phyloP scores from a whole-genome alignment of 1,140 invertebrate genomes.

The Cephus cinctus region DNA sequence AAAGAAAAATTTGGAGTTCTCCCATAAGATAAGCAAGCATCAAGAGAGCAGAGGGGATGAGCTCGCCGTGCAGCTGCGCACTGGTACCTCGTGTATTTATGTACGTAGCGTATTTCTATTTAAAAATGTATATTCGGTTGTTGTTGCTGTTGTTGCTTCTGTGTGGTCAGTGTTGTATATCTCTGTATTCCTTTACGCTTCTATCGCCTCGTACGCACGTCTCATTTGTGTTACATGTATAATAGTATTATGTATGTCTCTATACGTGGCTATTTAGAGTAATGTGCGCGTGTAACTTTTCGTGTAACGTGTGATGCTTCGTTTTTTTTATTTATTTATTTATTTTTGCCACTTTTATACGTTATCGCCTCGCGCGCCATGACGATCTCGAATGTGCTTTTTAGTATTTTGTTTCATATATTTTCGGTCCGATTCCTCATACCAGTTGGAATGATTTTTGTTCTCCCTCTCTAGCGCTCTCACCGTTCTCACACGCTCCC shows the following conservation, averaged over 20 bases:
- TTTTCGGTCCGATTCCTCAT: conserved; percentile 11
- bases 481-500: too few relatives aligned
- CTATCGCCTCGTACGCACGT: conserved; percentile 22
- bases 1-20: too few relatives aligned
- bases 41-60: too few relatives aligned
- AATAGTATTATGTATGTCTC: background rate
- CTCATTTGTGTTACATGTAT: conserved; percentile 8
- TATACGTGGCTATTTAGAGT: too few relatives aligned
- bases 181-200: background rate
- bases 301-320: conserved; percentile 31
- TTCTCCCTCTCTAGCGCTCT: conserved; percentile 2
- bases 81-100: conserved; percentile 13
- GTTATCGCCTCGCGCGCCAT: conserved; percentile 4
- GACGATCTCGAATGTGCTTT: conserved; percentile 14
- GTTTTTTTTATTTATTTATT: conserved; percentile 21
- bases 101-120: conserved; percentile 34
- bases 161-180: too few relatives aligned
- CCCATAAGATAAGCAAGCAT: too few relatives aligned
- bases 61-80: too few relatives aligned
- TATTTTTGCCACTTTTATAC: conserved; percentile 9
- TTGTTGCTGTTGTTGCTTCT: too few relatives aligned
- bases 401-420: background rate
- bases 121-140: conserved; percentile 34
- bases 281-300: too few relatives aligned
- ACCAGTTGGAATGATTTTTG: conserved; percentile 39